These are phyloP conservation scores for Caenorhabditis brenneri DNA, from an alignment of 1,140 invertebrate genomes.

Conservation along the genomic window DNA sequence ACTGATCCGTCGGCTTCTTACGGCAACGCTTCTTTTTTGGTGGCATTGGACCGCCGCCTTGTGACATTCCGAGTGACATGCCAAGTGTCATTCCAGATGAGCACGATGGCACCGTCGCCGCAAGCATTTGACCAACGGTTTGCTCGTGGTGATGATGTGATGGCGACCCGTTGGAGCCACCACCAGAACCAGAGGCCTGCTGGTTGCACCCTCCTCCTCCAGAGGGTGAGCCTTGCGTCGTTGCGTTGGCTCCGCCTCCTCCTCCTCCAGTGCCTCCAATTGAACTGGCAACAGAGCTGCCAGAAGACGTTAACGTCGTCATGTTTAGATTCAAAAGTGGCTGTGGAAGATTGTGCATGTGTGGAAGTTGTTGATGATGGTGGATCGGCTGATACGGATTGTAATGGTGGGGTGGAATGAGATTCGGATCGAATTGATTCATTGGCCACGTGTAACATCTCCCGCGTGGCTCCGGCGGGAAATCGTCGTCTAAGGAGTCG, in stretches of 20 bases:
- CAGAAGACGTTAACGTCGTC: constrained; percentile 17
- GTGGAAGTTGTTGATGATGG: neutral
- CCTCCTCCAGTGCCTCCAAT: constrained; percentile 24
- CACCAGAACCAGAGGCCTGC: too few species aligned
- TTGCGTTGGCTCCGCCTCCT: too few species aligned
- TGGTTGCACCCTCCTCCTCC: too few species aligned
- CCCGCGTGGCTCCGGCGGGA: constrained; percentile 60
- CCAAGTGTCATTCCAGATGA: constrained; percentile 40
- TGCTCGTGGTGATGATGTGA: constrained; percentile 21
- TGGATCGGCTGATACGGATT: constrained; percentile 25
- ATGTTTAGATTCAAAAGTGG: constrained; percentile 28
- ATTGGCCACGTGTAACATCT: constrained; percentile 68
- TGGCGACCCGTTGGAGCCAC: constrained; percentile 2
- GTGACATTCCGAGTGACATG: neutral
- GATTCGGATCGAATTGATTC: constrained; percentile 42
- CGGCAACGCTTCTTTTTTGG: constrained; percentile 65
- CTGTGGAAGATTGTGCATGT: neutral
- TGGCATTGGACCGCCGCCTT: constrained; percentile 37
- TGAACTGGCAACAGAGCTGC: constrained; percentile 26
- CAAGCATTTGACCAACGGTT: constrained; percentile 55
- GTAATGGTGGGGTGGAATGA: constrained; percentile 3
- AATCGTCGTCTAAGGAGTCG: constrained; percentile 55
- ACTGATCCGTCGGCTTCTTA: constrained; percentile 60
- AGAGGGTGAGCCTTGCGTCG: constrained; percentile 9
- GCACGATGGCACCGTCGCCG: constrained; percentile 30